Evolutionary conservation across 2,888 invertebrate species (phyloP), one percentile per base, ranked within the genome.

Genomic region (Hetaerina titia): DNA sequence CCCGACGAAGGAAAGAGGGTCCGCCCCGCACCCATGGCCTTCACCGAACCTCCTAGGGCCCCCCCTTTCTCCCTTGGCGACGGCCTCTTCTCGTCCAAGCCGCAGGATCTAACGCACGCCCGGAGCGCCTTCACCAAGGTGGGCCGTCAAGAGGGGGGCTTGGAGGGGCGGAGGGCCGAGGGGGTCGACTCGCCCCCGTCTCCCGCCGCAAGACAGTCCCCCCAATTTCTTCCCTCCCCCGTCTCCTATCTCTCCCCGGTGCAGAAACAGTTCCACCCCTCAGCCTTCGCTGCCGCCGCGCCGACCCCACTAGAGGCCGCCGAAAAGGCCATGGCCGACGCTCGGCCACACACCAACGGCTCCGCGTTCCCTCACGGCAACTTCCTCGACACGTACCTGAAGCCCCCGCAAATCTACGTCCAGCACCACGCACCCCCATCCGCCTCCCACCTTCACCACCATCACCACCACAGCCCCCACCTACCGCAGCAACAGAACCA

Each of bases 91-190:
- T 22, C 94, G 95, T 95, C 95, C 90, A 96, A 96, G 95, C 95
- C 96, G 6, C 96, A 96, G 95, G 96, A 96, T 31, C 95, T 96
- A 15, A 90, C 95, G 64, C 95, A 95, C 87, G 95, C 95, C 15
- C 98, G 98, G 96, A 98, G 98, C 97, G 99, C 99, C 13, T 99
- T 99, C 96, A 99, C 98, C 0, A 99, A 99, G 97, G 98, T 95
- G 95, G 63, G 94, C 95, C 56, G 95, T 94, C 45, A 95, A 0
- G 64, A 81, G 25, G 8, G 7, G 11, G 81, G 5, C 8, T 19
- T n/a, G 19, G 64, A 90, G 8, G 58, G 89, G 13, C 22, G 89
- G n/a, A 45, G 92, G 56, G 92, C 69, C 22, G 92, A 56, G 95
- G 95, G 88, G 95, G 95, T 95, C 95, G 96, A 74, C 60, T 96